These are phyloP conservation scores for Pelobates cultripes DNA, from an alignment of 2,797 vertebrate genomes.

Conservation along the genomic window DNA sequence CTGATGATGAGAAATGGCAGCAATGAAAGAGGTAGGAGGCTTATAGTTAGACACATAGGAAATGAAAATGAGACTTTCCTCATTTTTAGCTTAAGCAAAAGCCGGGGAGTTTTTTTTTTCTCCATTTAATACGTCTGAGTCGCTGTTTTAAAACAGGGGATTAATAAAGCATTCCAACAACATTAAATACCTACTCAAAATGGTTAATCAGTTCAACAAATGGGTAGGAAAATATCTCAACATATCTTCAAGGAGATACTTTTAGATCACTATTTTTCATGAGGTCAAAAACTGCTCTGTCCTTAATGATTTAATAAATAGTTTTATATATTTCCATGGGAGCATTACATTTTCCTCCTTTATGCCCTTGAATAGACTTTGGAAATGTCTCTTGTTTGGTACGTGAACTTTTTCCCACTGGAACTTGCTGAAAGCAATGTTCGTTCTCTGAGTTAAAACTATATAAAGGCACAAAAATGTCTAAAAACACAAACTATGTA, in stretches of 20 bases:
- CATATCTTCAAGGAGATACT: background rate
- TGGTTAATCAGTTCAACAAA: constrained; percentile 10
- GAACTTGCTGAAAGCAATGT: constrained; percentile 2
- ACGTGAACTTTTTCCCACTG: constrained; percentile 1
- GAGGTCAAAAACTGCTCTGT: background rate
- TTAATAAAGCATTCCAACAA: constrained; percentile 28
- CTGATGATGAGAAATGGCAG: constrained; percentile 35
- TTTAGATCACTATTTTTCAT: constrained; percentile 2
- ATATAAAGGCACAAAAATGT: background rate
- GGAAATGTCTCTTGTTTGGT: background rate
- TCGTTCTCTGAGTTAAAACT: background rate
- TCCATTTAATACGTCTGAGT: background rate
- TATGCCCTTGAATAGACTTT: constrained; percentile 10
- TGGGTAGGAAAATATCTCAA: constrained; percentile 7
- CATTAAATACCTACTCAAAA: constrained; percentile 13
- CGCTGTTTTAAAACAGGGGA: constrained; percentile 24
- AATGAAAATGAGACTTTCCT: constrained; percentile 48
- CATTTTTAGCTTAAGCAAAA: constrained; percentile 35
- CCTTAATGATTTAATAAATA: constrained; percentile 6
- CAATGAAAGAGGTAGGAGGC: constrained; percentile 11
- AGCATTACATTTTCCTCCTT: background rate
- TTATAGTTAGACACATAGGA: constrained; percentile 36
- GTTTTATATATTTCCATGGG: constrained; percentile 2
- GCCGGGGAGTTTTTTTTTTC: constrained; percentile 13
- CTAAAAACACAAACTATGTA: background rate